Evolutionary conservation across 1,140 invertebrate species (phyloP), one percentile per base, ranked within the genome.

Genomic region (Procambarus clarkii): DNA sequence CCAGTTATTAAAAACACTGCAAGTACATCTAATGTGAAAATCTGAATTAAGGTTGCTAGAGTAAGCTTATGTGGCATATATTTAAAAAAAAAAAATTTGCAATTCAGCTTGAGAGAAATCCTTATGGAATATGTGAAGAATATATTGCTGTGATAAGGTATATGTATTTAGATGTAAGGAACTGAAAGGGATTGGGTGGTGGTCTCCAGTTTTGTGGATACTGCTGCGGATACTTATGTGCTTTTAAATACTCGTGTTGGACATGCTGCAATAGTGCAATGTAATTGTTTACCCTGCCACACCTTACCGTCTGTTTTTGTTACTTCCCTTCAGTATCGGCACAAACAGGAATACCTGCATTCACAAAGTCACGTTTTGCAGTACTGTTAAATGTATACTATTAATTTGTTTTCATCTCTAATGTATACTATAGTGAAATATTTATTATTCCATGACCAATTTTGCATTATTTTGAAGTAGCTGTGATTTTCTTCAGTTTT

Each of bases 91-190:
- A 34, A 34, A 34, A 34, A 34, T 34, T 18, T 64, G 60, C 60
- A 64, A 21, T 15, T 64, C 18, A 18, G 18, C 18, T 8, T 21
- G 60, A 64, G 18, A 64, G 13, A 64, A 64, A 64, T 64, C 18
- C 60, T 18, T 64, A 64, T 18, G 24, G 69, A 74, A 34, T 21
- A 74, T 74, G 69, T 24, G 69, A 74, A 74, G 24, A 74, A 74
- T 74, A 21, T 74, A 5, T 74, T 21, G 69, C 69, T 74, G 69
- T 74, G 69, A 74, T 74, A 74, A 74, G 69, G 69, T 74, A 34
- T 34, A 9, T 74, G 24, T 74, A 74, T 74, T 74, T 74, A 74
- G 69, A 34, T 74, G n/a, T 74, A 64, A 64, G 60, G 69, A 74
- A 34, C 24, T 74, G 69, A 74, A 74, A 74, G 4, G n/a, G 24